Conservation (phyloP, 2,797 vertebrate genomes). For the Adelosebastes latens region DNA sequence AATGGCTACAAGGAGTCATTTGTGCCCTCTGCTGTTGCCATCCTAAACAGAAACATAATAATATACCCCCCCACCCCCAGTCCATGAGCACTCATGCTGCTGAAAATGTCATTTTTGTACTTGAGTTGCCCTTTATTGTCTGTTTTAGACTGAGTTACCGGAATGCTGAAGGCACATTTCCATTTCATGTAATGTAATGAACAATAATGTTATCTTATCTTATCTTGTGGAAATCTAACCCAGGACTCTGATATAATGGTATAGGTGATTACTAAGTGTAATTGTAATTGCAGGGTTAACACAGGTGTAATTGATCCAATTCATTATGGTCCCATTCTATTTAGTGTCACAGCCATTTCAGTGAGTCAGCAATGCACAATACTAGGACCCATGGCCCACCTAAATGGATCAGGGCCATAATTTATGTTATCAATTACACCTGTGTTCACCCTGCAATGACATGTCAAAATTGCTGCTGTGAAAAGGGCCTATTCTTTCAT, state of each 20-base stretch:
- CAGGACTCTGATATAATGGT: background rate
- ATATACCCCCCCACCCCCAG: background rate
- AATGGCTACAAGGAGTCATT: background rate
- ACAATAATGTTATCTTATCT: background rate
- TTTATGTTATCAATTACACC: too few species aligned
- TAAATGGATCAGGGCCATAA: too few species aligned
- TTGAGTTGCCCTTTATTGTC: background rate
- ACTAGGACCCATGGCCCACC: too few species aligned
- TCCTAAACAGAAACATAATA: background rate
- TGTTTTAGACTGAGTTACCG: background rate
- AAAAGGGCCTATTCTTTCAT: background rate
- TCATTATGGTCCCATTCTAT: too few species aligned
- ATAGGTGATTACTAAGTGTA: too few species aligned
- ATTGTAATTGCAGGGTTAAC: too few species aligned
- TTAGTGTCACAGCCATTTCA: too few species aligned
- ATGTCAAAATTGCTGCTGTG: too few species aligned
- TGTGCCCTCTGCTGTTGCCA: background rate
- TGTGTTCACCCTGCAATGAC: too few species aligned
- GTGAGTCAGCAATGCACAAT: too few species aligned
- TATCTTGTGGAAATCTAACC: background rate
- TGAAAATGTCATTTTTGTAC: background rate
- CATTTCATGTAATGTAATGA: background rate
- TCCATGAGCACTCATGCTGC: background rate
- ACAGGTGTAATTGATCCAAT: too few species aligned
- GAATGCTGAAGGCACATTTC: background rate